Evolutionary conservation across 2,797 vertebrate species (phyloP).

Genomic region (Enteromius treurensis): DNA sequence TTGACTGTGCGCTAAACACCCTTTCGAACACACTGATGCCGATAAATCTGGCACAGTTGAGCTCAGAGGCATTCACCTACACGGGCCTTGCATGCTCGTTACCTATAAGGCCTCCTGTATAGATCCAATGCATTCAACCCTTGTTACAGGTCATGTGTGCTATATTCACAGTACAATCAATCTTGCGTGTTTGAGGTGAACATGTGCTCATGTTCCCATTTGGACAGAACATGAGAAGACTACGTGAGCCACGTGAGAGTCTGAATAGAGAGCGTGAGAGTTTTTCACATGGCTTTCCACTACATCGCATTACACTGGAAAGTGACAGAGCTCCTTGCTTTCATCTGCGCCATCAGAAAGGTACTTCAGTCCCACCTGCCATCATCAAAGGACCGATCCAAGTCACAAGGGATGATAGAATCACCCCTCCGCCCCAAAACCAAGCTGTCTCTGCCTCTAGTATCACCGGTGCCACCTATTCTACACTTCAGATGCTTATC

Average conservation of each 20-base stretch:
- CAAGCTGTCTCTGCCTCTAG: slow-evolving; percentile 15
- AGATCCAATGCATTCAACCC: not conserved
- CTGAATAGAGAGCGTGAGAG: slow-evolving; percentile 13
- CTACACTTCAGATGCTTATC: not conserved
- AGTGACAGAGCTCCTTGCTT: slow-evolving; percentile 49
- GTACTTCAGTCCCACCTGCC: slow-evolving; percentile 55
- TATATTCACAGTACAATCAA: not conserved
- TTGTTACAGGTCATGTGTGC: not conserved
- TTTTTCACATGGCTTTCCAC: slow-evolving; percentile 47
- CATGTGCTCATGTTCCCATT: not conserved
- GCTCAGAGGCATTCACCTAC: not conserved
- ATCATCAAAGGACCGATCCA: slow-evolving; percentile 53
- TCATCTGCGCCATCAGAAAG: slow-evolving; percentile 58
- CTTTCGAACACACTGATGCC: not conserved
- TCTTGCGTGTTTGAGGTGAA: not conserved
- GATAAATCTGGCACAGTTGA: slow-evolving; percentile 6
- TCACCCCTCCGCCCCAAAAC: slow-evolving; percentile 15
- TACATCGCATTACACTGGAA: slow-evolving; percentile 51
- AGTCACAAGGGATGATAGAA: slow-evolving; percentile 38
- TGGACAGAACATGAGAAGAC: slow-evolving; percentile 9
- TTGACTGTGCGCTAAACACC: slow-evolving; percentile 21
- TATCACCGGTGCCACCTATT: slow-evolving; percentile 28
- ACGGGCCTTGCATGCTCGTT: not conserved
- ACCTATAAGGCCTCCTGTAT: not conserved
- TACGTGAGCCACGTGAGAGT: not conserved